Evolutionary conservation across 2,113 vertebrate genomes (phyloP).

Genomic region (Lepisosteus osseus): DNA sequence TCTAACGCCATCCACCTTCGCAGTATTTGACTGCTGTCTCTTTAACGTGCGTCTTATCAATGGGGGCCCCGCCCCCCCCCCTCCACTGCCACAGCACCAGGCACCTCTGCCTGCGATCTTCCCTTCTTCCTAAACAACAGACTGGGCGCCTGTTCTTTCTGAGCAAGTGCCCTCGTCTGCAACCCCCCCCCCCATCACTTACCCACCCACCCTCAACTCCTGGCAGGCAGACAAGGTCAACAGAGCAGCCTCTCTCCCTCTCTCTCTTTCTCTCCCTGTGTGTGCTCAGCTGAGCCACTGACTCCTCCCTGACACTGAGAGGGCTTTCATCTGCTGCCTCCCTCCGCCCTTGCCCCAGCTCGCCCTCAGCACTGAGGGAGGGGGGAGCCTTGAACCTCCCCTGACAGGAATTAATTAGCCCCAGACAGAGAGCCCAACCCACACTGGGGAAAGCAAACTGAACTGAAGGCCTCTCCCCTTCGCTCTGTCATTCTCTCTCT

Average conservation of each 20-base stretch:
- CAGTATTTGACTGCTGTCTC: too few species aligned
- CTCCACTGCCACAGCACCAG: too few species aligned
- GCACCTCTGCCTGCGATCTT: not conserved
- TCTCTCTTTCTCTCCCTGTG: conserved; percentile 29
- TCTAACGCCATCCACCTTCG: too few species aligned
- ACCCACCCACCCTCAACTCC: conserved; percentile 24
- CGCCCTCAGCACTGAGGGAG: too few species aligned
- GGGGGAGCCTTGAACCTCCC: not conserved
- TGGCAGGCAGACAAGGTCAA: conserved; percentile 57
- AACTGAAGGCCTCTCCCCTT: not conserved
- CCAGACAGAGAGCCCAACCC: not conserved
- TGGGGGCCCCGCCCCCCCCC: too few species aligned
- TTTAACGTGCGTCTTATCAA: too few species aligned
- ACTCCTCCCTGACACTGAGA: not conserved
- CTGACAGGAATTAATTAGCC: conserved; percentile 1
- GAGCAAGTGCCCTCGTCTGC: conserved; percentile 15
- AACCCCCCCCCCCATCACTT: conserved; percentile 28
- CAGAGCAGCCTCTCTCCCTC: conserved; percentile 38
- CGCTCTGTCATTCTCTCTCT: too few species aligned
- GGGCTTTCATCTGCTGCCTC: conserved; percentile 20
- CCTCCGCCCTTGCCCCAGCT: not conserved
- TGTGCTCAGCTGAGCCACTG: conserved; percentile 6
- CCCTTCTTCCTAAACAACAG: not conserved
- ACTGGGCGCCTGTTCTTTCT: conserved; percentile 39
- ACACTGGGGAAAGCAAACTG: not conserved